These are phyloP conservation scores for Rhinoderma darwinii DNA, from an alignment of 2,113 vertebrate species.

Conservation along the genomic window DNA sequence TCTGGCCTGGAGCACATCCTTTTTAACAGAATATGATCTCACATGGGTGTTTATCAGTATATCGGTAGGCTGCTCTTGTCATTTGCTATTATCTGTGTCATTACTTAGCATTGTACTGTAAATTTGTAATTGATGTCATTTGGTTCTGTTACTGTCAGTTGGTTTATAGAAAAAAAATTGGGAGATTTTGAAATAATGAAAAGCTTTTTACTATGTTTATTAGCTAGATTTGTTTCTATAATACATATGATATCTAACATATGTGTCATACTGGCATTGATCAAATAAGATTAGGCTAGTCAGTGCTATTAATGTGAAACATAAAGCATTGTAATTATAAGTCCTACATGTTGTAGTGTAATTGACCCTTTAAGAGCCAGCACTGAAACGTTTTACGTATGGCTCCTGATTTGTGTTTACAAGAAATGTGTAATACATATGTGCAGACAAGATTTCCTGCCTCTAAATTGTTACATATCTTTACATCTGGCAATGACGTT, in stretches of 20 bases:
- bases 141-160: background rate
- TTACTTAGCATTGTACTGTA: background rate
- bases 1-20: conserved; percentile 49
- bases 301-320: background rate
- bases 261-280: background rate
- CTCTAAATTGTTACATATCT: conserved; percentile 21
- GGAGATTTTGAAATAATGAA: background rate
- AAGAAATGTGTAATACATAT: conserved; percentile 22
- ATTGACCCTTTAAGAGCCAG: background rate
- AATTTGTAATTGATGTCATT: background rate
- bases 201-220: background rate
- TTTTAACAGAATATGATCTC: background rate
- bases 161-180: background rate
- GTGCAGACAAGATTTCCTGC: conserved; percentile 35
- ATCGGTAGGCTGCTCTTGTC: background rate
- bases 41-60: conserved; percentile 1
- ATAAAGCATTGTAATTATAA: background rate
- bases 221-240: background rate
- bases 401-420: conserved; percentile 10
- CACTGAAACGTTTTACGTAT: background rate
- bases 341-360: background rate
- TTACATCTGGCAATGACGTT: conserved; percentile 36
- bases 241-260: background rate
- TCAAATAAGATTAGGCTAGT: background rate
- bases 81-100: background rate